Conservation (phyloP, 2,797 vertebrate species). For the Anguilla pacifica region DNA sequence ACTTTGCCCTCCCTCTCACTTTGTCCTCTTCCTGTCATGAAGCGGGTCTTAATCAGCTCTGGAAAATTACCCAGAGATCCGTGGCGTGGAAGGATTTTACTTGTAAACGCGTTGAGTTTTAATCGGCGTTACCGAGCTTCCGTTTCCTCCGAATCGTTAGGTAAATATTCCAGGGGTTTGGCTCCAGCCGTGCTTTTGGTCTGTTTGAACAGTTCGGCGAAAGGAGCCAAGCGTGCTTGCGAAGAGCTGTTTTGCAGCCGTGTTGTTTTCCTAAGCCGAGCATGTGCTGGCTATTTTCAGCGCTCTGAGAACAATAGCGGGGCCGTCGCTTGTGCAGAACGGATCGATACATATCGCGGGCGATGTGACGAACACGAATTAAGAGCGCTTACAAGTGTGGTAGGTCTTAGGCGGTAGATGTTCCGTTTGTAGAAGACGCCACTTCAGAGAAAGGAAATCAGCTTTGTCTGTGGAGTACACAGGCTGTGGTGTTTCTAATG, state of each 20-base stretch:
- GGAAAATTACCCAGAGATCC: neutral
- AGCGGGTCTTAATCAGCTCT: neutral
- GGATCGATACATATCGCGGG: neutral
- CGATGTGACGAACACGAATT: neutral
- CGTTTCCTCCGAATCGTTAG: neutral
- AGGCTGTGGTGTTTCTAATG: neutral
- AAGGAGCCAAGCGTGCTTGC: neutral
- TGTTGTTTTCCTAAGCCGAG: neutral
- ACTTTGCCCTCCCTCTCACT: neutral
- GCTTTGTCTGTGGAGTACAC: neutral
- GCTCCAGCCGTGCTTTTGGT: neutral
- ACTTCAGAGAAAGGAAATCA: neutral
- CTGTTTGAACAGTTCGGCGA: neutral
- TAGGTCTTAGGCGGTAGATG: neutral
- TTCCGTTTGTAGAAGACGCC: neutral
- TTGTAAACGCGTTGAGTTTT: neutral
- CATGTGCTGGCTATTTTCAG: neutral
- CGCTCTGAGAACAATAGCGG: neutral
- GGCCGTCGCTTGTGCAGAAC: neutral
- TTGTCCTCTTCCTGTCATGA: neutral
- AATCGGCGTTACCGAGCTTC: neutral
- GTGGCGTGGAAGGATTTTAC: neutral
- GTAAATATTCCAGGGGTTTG: neutral
- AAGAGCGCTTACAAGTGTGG: neutral
- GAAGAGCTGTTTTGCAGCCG: neutral